Conservation (phyloP, 1,140 invertebrate species). For the Drosophila sturtevanti region DNA sequence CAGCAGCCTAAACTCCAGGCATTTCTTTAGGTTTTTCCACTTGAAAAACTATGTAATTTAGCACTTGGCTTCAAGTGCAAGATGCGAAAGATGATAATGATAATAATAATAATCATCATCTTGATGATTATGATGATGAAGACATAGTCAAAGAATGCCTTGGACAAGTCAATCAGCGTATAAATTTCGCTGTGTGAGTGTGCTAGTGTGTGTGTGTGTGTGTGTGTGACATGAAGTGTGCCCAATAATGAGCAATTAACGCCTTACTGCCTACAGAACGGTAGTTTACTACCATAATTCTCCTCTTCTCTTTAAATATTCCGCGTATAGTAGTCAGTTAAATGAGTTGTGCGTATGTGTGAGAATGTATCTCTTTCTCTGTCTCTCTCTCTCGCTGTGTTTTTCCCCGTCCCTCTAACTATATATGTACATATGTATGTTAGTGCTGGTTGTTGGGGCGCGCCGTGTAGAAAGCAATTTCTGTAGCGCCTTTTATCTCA, state of each 20-base stretch:
- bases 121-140: neutral
- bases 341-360: conserved; percentile 28
- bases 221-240: conserved; percentile 80
- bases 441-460: conserved; percentile 28
- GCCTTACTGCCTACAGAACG: conserved; percentile 72
- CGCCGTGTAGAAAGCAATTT: conserved; percentile 66
- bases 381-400: neutral
- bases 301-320: conserved; percentile 41
- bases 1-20: conserved; percentile 66
- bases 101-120: conserved; percentile 14
- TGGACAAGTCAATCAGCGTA: conserved; percentile 71
- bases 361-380: neutral
- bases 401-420: neutral
- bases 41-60: conserved; percentile 81
- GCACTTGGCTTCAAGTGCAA: conserved; percentile 69
- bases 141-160: conserved; percentile 11
- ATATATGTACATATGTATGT: too few relatives aligned
- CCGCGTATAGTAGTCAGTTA: conserved; percentile 38
- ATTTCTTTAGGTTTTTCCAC: conserved; percentile 78
- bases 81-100: conserved; percentile 47
- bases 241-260: conserved; percentile 82
- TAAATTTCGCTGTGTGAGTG: conserved; percentile 59
- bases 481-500: conserved; percentile 78
- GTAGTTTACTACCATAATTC: conserved; percentile 33
- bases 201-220: conserved; percentile 61